Evolutionary conservation across 2,797 vertebrate species (phyloP), one percentile per base, ranked within the genome.

Genomic region (Anolis apletophallus): DNA sequence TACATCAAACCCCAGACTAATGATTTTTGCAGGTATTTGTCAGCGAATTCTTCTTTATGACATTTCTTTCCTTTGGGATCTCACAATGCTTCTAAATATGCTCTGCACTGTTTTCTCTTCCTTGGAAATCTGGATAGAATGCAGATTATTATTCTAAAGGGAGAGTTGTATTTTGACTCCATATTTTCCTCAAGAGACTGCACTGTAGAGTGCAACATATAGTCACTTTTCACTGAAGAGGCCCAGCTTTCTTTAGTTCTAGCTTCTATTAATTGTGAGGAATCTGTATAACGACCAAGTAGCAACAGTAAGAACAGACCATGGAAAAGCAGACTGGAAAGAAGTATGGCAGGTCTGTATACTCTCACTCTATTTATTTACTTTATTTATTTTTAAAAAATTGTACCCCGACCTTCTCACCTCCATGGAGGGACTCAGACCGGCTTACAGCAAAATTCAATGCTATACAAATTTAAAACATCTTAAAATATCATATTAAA

Each of bases 21-120:
- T 79, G 57, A 90, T 80, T 67, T 74, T 54, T 86, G 46, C 83
- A 81, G 69, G 76, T 84, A 67, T 52, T 26, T 80, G 73, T 89
- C 81, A 85, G 11, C 16, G 29, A 4, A 80, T 74, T 88, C n/a
- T 54, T 67, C 73, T 88, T 88, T 86, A 78, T 34, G 85, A 1
- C 69, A 79, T 71, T 86, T 61, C 64, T 79, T n/a, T 76, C 34
- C 55, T 80, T 74, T 32, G 9, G 83, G 69, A 57, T 34, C 57
- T 74, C 81, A 86, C 1, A 55, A 21, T 16, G 68, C 8, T 78
- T 83, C 16, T 19, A 21, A 88, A 11, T 81, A 59, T 34, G 78
- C 7, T 83, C 32, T 52, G 67, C 14, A 86, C 21, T 59, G 68
- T 80, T 84, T 71, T 77, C n/a, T 52, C n/a, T 32, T 40, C 55